Evolutionary conservation across 1,140 invertebrate genomes (phyloP).

Genomic region (Formica exsecta): DNA sequence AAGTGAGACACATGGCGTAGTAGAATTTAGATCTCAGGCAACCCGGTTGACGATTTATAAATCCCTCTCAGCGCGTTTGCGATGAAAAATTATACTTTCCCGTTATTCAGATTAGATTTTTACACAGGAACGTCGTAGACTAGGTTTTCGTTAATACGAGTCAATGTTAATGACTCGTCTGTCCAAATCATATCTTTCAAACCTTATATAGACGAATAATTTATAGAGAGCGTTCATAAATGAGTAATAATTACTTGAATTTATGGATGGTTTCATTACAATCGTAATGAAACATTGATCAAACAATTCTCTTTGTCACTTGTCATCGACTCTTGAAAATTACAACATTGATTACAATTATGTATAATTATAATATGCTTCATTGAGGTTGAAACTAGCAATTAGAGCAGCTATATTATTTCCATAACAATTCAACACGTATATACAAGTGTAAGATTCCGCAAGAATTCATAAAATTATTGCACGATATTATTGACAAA

Average conservation of each 20-base stretch:
- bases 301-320: neutral
- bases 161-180: neutral
- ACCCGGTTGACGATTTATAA: slow-evolving; percentile 23
- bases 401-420: neutral
- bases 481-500: neutral
- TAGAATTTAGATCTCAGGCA: slow-evolving; percentile 36
- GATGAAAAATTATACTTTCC: slow-evolving; percentile 4
- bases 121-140: neutral
- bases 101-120: neutral
- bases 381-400: slow-evolving; percentile 15
- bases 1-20: neutral
- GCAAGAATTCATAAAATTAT: neutral
- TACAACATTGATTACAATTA: neutral
- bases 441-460: neutral
- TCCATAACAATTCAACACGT: neutral
- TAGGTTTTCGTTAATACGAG: neutral
- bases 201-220: neutral
- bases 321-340: slow-evolving; percentile 6
- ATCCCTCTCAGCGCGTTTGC: slow-evolving; percentile 11
- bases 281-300: neutral
- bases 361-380: slow-evolving; percentile 10
- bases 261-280: slow-evolving; percentile 7
- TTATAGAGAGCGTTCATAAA: neutral
- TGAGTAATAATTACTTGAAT: slow-evolving; percentile 15
- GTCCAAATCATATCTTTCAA: neutral